phyloP scores from a whole-genome alignment of 2,797 vertebrate genomes.

The Sebastes iracundus region DNA sequence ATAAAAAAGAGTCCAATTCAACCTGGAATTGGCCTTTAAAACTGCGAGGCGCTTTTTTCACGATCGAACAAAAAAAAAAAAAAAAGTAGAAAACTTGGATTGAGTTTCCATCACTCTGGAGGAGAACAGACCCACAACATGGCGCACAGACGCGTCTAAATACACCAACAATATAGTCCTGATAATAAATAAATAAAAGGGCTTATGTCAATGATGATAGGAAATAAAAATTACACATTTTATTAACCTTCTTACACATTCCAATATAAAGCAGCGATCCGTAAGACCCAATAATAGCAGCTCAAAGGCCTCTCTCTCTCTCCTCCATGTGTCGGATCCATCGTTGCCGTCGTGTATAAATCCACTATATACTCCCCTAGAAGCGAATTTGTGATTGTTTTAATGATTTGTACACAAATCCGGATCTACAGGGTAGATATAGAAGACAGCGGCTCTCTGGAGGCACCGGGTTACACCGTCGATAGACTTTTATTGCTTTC shows the following conservation, averaged over 20 bases:
- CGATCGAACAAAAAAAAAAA: slow-evolving; percentile 14
- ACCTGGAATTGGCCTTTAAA: slow-evolving; percentile 39
- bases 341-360: slow-evolving; percentile 90
- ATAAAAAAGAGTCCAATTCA: slow-evolving; percentile 43
- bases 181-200: background rate
- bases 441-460: slow-evolving; percentile 95
- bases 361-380: slow-evolving; percentile 99
- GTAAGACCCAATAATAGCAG: background rate
- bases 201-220: background rate
- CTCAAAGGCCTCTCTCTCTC: slow-evolving; percentile 27
- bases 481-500: slow-evolving; percentile 44
- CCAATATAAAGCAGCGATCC: background rate
- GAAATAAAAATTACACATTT: background rate
- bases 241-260: background rate
- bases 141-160: background rate
- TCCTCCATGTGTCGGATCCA: slow-evolving; percentile 48
- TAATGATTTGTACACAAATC: slow-evolving; percentile 97
- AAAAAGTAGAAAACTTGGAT: background rate
- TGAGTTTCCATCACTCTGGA: background rate
- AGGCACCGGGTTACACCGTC: slow-evolving; percentile 26
- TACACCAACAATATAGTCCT: background rate
- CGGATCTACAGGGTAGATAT: slow-evolving; percentile 99
- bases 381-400: slow-evolving; percentile 98
- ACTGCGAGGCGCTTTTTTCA: background rate
- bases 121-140: background rate